phyloP scores from a whole-genome alignment of 2,888 invertebrate genomes.

The Conchocele bisecta region DNA sequence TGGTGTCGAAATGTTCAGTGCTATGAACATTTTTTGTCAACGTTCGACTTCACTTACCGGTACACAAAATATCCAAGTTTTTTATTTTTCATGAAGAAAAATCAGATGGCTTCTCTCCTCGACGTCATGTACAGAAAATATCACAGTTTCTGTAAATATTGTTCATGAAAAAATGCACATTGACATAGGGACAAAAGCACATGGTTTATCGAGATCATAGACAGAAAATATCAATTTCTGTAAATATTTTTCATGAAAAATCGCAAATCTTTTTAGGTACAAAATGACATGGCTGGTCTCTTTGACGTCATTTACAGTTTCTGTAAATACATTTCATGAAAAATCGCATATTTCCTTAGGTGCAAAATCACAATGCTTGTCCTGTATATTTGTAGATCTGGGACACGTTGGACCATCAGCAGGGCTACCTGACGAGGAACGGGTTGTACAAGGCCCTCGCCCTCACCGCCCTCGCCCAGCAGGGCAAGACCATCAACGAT shows the following conservation, averaged over 20 bases:
- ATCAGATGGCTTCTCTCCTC: neutral
- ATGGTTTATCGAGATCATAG: neutral
- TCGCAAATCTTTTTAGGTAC: too few relatives aligned
- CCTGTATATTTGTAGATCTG: constrained; percentile 79
- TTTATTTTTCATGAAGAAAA: neutral
- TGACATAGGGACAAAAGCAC: neutral
- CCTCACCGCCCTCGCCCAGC: constrained; percentile 82
- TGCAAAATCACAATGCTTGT: too few relatives aligned
- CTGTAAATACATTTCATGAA: too few relatives aligned
- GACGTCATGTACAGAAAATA: too few relatives aligned
- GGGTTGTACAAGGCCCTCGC: constrained; percentile 83
- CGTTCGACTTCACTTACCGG: too few relatives aligned
- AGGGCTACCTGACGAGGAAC: constrained; percentile 80
- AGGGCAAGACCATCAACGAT: constrained; percentile 82
- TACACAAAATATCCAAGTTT: neutral
- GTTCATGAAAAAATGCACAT: neutral
- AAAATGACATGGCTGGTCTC: too few relatives aligned
- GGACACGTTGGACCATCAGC: constrained; percentile 81
- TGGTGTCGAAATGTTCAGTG: too few relatives aligned
- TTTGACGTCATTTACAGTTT: too few relatives aligned
- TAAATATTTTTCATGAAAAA: too few relatives aligned
- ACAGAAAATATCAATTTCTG: neutral
- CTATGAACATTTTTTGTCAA: too few relatives aligned
- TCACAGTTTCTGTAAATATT: too few relatives aligned
- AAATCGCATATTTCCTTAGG: too few relatives aligned